Base-by-base conservation (phyloP, 2,888 invertebrate species). In the Leptarthrus brevirostris region DNA sequence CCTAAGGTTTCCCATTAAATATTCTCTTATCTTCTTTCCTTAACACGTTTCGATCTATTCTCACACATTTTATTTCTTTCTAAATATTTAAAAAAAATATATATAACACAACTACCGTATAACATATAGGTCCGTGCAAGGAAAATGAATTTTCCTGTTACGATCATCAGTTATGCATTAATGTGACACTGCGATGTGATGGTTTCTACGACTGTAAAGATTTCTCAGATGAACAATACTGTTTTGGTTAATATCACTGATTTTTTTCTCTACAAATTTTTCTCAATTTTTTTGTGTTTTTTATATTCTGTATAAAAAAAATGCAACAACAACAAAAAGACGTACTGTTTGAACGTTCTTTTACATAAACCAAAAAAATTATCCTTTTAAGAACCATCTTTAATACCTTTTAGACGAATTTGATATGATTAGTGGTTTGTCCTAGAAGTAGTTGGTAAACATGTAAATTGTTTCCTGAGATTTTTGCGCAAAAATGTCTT, bases 201-300 rank as follows among this genome's bases (percentile, higher is more conserved):
- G 93, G 93, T 88, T 90, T 90, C 87, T 93, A 93, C 90, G 94
- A 94, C 89, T 94, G 94, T 89, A 89, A 89, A 86, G 94, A 94
- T 89, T 93, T 93, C 90, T 93, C 93, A 82, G 94, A 95, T 85
- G 94, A 95, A 87, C 93, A 93, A 86, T 92, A 92, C 87, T 95
- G 94, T 89, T 88, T 90, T 87, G 85, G 86, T 85, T 85, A 86
- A 85, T 85, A 82, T 69, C 69, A 52, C 52, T 69, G 22, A 44
- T 69, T 34, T 66, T 10, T 69, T n/a, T 69, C 52, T 49, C 52
- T 52, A n/a, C 8, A 36, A 52, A 30, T 52, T 34, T 81, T 71
- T 40, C 34, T 76, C 74, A 76, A 75, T 75, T 64, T 76, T 78
- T 72, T 72, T 47, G 36, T 47, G 44, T 72, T 72, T 18, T 56